Conservation (phyloP, 2,888 invertebrate genomes). For the Zygothrica quintamaculata region DNA sequence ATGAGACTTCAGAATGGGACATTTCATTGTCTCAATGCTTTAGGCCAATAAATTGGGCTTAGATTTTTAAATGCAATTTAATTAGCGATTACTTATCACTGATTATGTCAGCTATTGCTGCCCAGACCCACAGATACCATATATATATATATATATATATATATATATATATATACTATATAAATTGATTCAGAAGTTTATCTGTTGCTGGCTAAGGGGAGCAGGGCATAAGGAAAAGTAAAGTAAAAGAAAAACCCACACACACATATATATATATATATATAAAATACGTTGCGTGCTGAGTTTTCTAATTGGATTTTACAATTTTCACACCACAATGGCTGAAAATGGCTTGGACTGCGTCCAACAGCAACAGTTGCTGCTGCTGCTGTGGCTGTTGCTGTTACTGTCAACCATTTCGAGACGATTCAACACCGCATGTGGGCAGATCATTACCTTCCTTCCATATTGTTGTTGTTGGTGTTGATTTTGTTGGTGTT, state of each 20-base stretch:
- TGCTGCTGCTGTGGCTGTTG: slow-evolving; percentile 2
- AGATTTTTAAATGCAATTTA: slow-evolving; percentile 64
- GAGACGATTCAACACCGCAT: slow-evolving; percentile 52
- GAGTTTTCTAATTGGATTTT: slow-evolving; percentile 71
- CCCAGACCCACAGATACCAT: slow-evolving; percentile 3
- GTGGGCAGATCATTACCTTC: slow-evolving; percentile 56
- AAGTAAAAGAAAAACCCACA: slow-evolving; percentile 23
- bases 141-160: too few species aligned
- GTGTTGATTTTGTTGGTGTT: slow-evolving; percentile 13
- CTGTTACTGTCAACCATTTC: slow-evolving; percentile 59
- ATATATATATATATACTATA: too few species aligned
- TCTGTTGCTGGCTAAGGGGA: neutral
- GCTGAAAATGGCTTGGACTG: slow-evolving; percentile 47
- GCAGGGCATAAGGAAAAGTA: neutral
- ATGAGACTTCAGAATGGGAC: slow-evolving; percentile 68
- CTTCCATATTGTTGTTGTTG: slow-evolving; percentile 12
- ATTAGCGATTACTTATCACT: slow-evolving; percentile 72
- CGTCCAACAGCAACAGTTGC: neutral
- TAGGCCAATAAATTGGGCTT: slow-evolving; percentile 52
- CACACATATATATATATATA: slow-evolving; percentile 33
- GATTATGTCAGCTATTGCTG: slow-evolving; percentile 73
- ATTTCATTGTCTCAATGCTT: slow-evolving; percentile 65
- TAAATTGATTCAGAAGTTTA: too few species aligned
- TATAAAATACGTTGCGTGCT: slow-evolving; percentile 53
- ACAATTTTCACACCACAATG: slow-evolving; percentile 70